Evolutionary conservation across 2,113 vertebrate genomes (phyloP).

Genomic region (Dasyurus viverrinus): DNA sequence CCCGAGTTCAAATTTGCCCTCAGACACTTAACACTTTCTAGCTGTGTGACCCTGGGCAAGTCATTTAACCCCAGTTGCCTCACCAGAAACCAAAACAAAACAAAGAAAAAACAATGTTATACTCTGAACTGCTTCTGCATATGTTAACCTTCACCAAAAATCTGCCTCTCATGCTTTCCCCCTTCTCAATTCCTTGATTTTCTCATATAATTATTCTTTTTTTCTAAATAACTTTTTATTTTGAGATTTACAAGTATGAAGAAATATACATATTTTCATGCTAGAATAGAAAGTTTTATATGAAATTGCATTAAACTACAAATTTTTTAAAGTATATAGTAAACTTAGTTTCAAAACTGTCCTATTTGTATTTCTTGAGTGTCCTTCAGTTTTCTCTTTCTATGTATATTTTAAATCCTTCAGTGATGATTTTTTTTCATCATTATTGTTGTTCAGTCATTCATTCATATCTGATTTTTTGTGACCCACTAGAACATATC

Average conservation of each 20-base stretch:
- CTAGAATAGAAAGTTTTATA: neutral
- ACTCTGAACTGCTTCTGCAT: neutral
- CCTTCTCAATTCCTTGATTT: neutral
- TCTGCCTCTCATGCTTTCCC: neutral
- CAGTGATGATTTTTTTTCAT: neutral
- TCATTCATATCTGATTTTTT: neutral
- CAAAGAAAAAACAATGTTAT: neutral
- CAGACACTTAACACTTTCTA: no score
- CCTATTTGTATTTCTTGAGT: neutral
- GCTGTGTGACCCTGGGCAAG: no score
- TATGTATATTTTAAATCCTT: neutral
- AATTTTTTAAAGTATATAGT: neutral
- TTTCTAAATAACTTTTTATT: neutral
- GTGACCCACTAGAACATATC: neutral
- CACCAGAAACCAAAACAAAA: no score
- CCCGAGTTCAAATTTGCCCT: no score
- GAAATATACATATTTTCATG: no score
- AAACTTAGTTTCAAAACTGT: neutral
- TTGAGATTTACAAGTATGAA: neutral
- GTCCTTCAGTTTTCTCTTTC: neutral
- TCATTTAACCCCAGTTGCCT: no score
- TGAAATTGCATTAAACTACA: neutral
- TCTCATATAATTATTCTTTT: neutral
- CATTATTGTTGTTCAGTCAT: neutral
- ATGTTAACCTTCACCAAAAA: neutral